Conservation (phyloP, 2,113 vertebrate genomes). For the Rhinolophus sinicus region DNA sequence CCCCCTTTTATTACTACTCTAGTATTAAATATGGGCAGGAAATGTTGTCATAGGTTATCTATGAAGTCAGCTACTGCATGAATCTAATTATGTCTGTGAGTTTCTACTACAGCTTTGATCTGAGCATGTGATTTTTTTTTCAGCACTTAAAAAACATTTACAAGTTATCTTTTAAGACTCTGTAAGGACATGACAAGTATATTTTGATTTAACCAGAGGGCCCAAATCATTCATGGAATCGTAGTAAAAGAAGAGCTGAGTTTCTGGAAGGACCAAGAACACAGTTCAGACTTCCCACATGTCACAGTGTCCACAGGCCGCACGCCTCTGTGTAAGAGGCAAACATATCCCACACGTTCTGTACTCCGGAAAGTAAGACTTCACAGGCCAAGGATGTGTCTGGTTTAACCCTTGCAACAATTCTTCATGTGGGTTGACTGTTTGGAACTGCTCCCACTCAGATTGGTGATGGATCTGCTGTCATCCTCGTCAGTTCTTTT, state of each 20-base stretch:
- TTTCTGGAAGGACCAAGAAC: neutral
- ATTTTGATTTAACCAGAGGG: neutral
- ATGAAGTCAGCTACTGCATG: neutral
- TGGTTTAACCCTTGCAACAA: slow-evolving; percentile 89
- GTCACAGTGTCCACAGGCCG: neutral
- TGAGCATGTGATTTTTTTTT: neutral
- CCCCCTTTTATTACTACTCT: neutral
- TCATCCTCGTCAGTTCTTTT: slow-evolving; percentile 87
- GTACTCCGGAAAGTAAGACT: neutral
- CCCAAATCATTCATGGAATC: neutral
- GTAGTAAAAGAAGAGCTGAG: neutral
- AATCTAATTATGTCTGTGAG: neutral
- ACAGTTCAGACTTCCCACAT: neutral
- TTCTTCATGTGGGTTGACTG: slow-evolving; percentile 87
- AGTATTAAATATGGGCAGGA: neutral
- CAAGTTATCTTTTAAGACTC: neutral
- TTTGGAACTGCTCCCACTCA: slow-evolving; percentile 84
- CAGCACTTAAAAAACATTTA: neutral
- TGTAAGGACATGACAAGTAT: neutral
- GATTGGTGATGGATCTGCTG: slow-evolving; percentile 86
- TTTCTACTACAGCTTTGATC: neutral
- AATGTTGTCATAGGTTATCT: neutral
- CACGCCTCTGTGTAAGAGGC: neutral
- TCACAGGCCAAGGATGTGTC: neutral
- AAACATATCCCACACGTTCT: neutral